Conservation (phyloP, 2,113 vertebrate species). For the Pristiophorus japonicus region DNA sequence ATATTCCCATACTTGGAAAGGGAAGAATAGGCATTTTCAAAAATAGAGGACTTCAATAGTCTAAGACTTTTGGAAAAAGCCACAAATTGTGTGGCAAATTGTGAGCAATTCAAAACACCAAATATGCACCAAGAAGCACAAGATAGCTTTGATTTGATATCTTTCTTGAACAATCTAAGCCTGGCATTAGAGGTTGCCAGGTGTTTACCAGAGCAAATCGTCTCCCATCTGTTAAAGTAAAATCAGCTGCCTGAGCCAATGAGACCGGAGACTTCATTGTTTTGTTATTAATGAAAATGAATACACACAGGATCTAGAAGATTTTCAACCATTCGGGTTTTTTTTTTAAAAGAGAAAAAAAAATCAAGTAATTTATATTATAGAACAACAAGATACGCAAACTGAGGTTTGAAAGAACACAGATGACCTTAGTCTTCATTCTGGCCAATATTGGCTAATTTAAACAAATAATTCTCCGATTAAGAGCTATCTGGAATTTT, state of each 20-base stretch:
- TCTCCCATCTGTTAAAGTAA: background rate
- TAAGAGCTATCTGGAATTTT: background rate
- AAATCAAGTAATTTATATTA: no score
- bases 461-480: background rate
- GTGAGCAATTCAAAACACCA: background rate
- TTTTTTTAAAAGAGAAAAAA: background rate
- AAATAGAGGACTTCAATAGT: background rate
- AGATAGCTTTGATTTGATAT: background rate
- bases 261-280: background rate
- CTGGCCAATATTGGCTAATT: background rate
- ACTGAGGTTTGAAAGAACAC: background rate
- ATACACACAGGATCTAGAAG: background rate
- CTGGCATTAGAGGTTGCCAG: background rate
- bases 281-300: conserved; percentile 5
- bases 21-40: background rate
- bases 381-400: background rate
- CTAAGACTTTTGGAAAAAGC: background rate
- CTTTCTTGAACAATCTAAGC: background rate
- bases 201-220: background rate
- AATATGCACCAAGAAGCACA: no score
- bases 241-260: background rate
- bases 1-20: background rate
- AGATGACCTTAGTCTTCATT: background rate
- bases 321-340: background rate
- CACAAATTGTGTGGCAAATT: background rate